These are phyloP conservation scores for Drosophila rellima DNA, from an alignment of 2,888 invertebrate species.

Conservation along the genomic window DNA sequence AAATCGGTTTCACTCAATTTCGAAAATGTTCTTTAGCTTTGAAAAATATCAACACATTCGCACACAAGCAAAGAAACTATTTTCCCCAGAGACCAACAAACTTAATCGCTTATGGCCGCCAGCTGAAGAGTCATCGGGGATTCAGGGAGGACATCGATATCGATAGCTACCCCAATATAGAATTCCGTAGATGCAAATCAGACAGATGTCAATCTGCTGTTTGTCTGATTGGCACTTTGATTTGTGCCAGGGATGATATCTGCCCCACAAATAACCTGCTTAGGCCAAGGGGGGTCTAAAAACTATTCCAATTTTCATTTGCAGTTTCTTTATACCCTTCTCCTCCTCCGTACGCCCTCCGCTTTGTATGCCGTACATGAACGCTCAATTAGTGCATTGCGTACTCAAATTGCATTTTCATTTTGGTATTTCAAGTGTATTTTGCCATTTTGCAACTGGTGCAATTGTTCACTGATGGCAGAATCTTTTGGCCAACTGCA, in stretches of 20 bases:
- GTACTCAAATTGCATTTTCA: conserved; percentile 11
- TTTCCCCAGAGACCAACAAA: conserved; percentile 75
- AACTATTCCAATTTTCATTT: conserved; percentile 46
- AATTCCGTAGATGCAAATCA: conserved; percentile 65
- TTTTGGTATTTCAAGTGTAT: conserved; percentile 52
- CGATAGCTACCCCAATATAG: conserved; percentile 47
- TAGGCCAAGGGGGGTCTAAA: conserved; percentile 4
- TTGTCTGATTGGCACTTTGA: conserved; percentile 68
- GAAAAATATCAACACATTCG: conserved; percentile 65
- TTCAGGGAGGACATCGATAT: conserved; percentile 27
- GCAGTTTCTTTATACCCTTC: conserved; percentile 9
- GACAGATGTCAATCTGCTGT: conserved; percentile 77
- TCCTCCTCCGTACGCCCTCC: no score
- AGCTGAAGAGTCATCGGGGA: conserved; percentile 71
- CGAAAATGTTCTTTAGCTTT: conserved; percentile 66
- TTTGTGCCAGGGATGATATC: conserved; percentile 36
- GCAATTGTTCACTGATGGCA: conserved; percentile 35
- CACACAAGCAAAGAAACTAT: conserved; percentile 16
- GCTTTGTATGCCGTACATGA: conserved; percentile 29
- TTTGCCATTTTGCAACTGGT: conserved; percentile 39
- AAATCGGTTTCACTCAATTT: conserved; percentile 81
- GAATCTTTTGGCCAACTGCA: background rate
- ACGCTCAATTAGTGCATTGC: conserved; percentile 47
- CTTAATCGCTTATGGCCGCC: conserved; percentile 79
- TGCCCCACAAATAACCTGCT: conserved; percentile 1